phyloP scores from a whole-genome alignment of 2,797 vertebrate genomes.

The Bradypodion pumilum region DNA sequence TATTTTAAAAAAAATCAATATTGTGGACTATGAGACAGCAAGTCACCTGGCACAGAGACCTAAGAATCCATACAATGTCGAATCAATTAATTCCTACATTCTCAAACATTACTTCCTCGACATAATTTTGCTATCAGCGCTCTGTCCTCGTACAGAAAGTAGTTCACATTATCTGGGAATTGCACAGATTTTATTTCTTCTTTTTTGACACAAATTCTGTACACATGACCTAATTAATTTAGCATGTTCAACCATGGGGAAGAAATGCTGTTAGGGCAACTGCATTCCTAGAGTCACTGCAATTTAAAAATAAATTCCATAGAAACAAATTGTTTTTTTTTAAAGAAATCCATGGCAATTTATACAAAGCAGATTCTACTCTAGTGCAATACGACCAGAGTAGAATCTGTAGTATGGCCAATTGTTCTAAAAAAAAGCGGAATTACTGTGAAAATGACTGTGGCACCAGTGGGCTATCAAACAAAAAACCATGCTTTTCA shows the following conservation, averaged over 20 bases:
- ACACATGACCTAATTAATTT: slow-evolving; percentile 36
- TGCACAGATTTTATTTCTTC: slow-evolving; percentile 11
- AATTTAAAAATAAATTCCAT: slow-evolving; percentile 14
- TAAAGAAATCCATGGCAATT: slow-evolving; percentile 26
- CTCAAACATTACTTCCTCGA: slow-evolving; percentile 38
- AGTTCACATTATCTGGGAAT: not conserved
- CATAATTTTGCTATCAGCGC: slow-evolving; percentile 46
- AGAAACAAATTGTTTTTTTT: slow-evolving; percentile 53
- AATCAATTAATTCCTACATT: slow-evolving; percentile 43
- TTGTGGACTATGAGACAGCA: slow-evolving; percentile 66
- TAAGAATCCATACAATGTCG: slow-evolving; percentile 45
- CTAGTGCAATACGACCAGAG: slow-evolving; percentile 1
- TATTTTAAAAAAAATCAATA: slow-evolving; percentile 65
- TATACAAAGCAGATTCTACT: no score
- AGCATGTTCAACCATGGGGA: not conserved
- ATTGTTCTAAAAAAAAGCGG: not conserved
- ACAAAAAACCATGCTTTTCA: not conserved
- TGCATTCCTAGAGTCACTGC: slow-evolving; percentile 5
- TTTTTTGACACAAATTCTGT: slow-evolving; percentile 30
- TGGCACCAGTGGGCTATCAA: not conserved
- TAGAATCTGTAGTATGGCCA: not conserved
- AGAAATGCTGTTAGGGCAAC: not conserved
- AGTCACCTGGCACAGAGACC: slow-evolving; percentile 46
- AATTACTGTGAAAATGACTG: slow-evolving; percentile 19
- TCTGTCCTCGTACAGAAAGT: slow-evolving; percentile 17